phyloP scores from a whole-genome alignment of 1,140 invertebrate species.

The roundworm (Caenorhabditis elegans) region DNA sequence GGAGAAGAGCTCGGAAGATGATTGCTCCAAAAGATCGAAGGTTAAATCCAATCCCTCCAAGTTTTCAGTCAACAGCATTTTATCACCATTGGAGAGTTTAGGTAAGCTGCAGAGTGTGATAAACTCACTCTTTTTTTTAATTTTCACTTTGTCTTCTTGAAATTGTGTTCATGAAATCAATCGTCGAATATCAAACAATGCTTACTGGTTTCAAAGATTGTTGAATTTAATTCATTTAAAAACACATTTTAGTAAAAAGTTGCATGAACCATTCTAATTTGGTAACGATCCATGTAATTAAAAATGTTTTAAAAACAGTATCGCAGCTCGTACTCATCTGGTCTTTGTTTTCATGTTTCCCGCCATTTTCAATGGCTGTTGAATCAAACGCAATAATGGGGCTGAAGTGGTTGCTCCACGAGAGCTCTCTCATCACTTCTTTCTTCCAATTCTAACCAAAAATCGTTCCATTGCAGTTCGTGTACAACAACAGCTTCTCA shows the following conservation, averaged over 20 bases:
- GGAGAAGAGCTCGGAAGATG: background rate
- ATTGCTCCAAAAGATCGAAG: background rate
- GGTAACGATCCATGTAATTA: no score
- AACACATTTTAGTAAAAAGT: no score
- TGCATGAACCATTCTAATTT: no score
- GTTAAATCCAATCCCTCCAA: background rate
- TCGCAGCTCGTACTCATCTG: no score
- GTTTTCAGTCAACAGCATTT: conserved; percentile 25
- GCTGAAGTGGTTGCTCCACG: background rate
- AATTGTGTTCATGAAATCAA: background rate
- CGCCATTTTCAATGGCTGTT: background rate
- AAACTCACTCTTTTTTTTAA: background rate
- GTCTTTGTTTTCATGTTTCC: conserved; percentile 6
- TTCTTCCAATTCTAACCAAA: background rate
- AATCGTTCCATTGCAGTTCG: conserved; percentile 7
- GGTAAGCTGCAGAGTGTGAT: conserved; percentile 29
- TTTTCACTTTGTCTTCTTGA: background rate
- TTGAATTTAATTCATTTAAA: no score
- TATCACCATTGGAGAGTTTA: conserved; percentile 34
- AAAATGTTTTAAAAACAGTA: no score
- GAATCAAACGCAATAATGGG: conserved; percentile 17
- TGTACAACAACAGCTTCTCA: conserved; percentile 36
- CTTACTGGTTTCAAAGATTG: no score
- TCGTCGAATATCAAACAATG: no score
- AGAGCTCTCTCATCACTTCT: conserved; percentile 11